Conservation (phyloP, 2,797 vertebrate species). For the Mallotus villosus region DNA sequence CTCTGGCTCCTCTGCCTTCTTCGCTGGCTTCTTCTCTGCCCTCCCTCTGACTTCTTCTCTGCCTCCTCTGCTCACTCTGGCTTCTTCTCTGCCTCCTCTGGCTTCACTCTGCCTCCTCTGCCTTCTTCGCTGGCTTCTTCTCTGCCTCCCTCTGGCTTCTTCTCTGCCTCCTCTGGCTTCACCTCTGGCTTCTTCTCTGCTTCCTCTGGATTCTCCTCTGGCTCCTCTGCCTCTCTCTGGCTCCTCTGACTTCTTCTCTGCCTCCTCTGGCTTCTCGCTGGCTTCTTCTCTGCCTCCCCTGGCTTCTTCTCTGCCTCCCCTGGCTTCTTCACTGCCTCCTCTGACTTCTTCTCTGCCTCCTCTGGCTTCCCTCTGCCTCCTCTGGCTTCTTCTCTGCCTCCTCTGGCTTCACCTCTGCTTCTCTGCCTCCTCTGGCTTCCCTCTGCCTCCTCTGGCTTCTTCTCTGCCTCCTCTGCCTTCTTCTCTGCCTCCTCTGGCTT, state of each 20-base stretch:
- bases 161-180: not conserved
- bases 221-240: accelerated
- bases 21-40: no score
- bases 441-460: accelerated
- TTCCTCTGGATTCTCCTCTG: no score
- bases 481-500: not conserved
- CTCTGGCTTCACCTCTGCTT: no score
- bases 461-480: not conserved
- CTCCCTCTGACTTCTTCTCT: no score
- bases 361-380: not conserved
- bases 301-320: no score
- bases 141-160: not conserved
- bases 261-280: not conserved
- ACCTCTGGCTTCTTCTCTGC: not conserved
- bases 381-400: not conserved
- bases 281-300: not conserved
- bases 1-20: not conserved
- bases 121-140: no score
- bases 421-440: no score
- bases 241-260: not conserved
- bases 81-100: no score
- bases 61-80: no score
- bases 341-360: not conserved
- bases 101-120: not conserved
- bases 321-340: not conserved